Conservation (phyloP, 2,113 vertebrate species). For the Lagopus leucura region DNA sequence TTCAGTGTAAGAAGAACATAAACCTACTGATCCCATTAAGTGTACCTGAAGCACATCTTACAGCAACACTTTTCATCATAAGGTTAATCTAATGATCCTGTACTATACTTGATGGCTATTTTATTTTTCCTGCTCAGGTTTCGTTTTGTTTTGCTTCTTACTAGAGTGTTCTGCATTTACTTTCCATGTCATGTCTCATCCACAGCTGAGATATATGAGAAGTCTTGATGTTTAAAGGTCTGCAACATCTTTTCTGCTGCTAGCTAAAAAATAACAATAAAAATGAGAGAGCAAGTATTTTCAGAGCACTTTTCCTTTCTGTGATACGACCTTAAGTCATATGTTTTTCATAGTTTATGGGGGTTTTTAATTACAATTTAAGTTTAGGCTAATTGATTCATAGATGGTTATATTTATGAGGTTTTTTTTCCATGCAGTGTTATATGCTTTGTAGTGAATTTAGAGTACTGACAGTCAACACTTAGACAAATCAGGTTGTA, state of each 20-base stretch:
- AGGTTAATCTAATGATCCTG: conserved; percentile 55
- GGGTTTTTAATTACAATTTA: neutral
- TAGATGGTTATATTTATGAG: neutral
- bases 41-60: conserved; percentile 34
- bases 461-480: neutral
- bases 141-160: neutral
- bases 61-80: conserved; percentile 10
- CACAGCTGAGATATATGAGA: neutral
- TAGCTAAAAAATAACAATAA: neutral
- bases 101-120: neutral
- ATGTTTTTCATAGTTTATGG: neutral
- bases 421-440: neutral
- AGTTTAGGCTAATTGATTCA: neutral
- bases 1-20: neutral
- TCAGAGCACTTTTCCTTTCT: neutral
- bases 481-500: neutral
- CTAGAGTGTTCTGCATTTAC: neutral
- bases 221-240: neutral
- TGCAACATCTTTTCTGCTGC: neutral
- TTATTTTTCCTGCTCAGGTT: neutral
- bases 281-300: neutral
- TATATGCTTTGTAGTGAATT: neutral
- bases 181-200: neutral
- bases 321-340: neutral
- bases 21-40: conserved; percentile 43